Base-by-base conservation (phyloP, 2,888 invertebrate species). In the Stenichneumon culpator region DNA sequence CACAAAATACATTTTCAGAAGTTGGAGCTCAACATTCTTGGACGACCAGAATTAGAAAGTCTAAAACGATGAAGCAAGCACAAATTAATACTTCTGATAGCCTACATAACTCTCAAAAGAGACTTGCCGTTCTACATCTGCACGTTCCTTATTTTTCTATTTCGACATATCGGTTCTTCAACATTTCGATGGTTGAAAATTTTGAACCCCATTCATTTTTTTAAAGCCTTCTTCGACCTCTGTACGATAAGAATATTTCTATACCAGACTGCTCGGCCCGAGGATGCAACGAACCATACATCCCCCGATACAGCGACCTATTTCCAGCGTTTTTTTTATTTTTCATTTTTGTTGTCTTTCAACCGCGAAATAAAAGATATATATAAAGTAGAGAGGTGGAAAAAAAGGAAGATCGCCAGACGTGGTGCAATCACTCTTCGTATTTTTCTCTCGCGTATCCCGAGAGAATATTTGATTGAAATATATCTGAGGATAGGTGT, bases 181-280 rank as follows among this genome's bases (percentile, higher is more conserved):
- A 32, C 32, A 5, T 5, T 32, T 32, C 28, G 6, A 6, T 32
- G 6, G 32, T 32, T 6, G 28, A 32, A 32, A 32, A 32, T 32
- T 5, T 32, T 32, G 28, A 28, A 0, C 28, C 3, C 28, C 28
- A 28, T 28, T 4, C 3, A 28, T 28, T 5, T 28, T 50, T 50
- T 50, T 50, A 19, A 7, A 50, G 19, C 65, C 25, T 32, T 65
- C 36, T 32, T 75, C 75, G 65, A 75, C 50, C 32, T 19, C 50
- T 22, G 75, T 50, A 19, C 50, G 63, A 75, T 36, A 75, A 75
- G 65, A 75, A 75, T 50, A 75, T 75, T 52, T 68, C 57, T 50
- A 32, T 36, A 36, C 63, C 75, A 74, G 47, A 32, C 63, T 22
- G 22, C 11, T 57, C 25, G 32, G 22, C 36, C 3, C 14, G 11